Conservation (phyloP, 2,888 invertebrate species). For the Ctena decussata region DNA sequence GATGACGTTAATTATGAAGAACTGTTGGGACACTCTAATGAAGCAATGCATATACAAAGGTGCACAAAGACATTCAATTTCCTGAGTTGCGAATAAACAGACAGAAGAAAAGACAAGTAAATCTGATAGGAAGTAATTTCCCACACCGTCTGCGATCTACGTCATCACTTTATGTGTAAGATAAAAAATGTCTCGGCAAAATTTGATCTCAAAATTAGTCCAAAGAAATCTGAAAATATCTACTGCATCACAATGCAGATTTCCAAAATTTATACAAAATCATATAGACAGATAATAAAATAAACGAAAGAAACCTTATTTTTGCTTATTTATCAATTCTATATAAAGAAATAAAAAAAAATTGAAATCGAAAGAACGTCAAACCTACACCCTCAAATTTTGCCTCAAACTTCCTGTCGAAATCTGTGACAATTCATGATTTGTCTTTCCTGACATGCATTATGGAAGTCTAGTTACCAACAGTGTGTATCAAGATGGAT, state of each 20-base stretch:
- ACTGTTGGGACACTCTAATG: too few species aligned
- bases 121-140: too few species aligned
- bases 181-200: not conserved
- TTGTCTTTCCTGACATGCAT: too few species aligned
- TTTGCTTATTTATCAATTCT: not conserved
- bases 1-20: too few species aligned
- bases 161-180: constrained; percentile 60
- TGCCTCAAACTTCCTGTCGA: constrained; percentile 2
- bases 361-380: not conserved
- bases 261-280: not conserved
- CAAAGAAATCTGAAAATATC: not conserved
- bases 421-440: too few species aligned
- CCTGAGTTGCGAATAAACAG: too few species aligned
- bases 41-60: too few species aligned
- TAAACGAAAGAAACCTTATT: not conserved
- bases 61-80: too few species aligned
- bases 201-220: not conserved
- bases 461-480: too few species aligned
- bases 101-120: too few species aligned
- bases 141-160: constrained; percentile 53
- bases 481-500: too few species aligned
- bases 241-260: not conserved
- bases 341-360: not conserved
- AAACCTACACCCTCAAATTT: not conserved
- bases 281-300: not conserved